Evolutionary conservation across 2,888 invertebrate genomes (phyloP).

Genomic region (Cheilosia variabilis): DNA sequence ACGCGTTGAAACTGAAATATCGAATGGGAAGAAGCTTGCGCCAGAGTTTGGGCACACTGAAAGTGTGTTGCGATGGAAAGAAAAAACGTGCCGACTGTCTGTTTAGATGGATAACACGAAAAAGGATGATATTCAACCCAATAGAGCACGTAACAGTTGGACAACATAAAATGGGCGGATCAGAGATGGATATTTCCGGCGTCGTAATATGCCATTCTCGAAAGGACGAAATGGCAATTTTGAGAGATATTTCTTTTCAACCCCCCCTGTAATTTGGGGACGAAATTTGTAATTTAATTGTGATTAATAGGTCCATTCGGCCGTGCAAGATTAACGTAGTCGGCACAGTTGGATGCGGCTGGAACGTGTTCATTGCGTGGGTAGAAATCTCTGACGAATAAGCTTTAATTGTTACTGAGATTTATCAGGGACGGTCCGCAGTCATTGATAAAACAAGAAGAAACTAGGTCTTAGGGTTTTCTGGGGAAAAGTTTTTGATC

Average conservation of each 20-base stretch:
- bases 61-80: background rate
- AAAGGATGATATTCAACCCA: constrained; percentile 1
- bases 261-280: background rate
- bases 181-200: background rate
- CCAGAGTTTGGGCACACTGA: background rate
- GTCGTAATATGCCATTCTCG: too few relatives aligned
- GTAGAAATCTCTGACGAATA: background rate
- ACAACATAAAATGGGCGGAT: background rate
- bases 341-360: background rate
- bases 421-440: too few relatives aligned
- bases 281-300: background rate
- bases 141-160: background rate
- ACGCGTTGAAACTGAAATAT: background rate
- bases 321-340: background rate
- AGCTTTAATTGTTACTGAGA: background rate
- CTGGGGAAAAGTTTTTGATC: too few relatives aligned
- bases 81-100: background rate
- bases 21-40: background rate
- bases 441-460: too few relatives aligned
- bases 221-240: background rate
- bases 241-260: background rate
- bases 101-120: constrained; percentile 8
- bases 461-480: too few relatives aligned
- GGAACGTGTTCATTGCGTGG: background rate
- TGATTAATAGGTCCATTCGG: background rate